Percentiles rank a stretch among this genome's conserved stretches.
These are phyloP conservation scores for Eugnorisma glareosa DNA, from an alignment of 2,888 invertebrate genomes.

Conservation along the genomic window DNA sequence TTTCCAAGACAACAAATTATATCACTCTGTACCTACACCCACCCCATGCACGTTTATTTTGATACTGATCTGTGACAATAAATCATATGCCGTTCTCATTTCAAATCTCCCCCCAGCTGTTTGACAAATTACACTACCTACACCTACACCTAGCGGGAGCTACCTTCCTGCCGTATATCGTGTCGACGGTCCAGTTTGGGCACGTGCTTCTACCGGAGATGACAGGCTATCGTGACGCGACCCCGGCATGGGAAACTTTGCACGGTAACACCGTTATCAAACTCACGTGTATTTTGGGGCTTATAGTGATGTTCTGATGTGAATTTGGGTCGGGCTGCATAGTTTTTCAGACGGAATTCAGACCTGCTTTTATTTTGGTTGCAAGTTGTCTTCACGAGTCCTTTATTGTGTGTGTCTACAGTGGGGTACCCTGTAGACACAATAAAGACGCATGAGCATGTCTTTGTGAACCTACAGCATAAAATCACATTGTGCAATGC, in stretches of 20 bases:
- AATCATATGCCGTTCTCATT: neutral
- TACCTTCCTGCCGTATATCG: constrained; percentile 29
- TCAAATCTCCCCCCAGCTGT: constrained; percentile 5
- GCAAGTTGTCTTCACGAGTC: neutral
- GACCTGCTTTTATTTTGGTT: neutral
- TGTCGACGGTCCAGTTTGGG: constrained; percentile 27
- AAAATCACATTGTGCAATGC: neutral
- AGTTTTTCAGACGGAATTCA: neutral
- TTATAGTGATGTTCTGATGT: neutral
- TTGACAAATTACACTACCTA: constrained; percentile 28
- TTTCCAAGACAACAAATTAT: neutral
- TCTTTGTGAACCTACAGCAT: neutral
- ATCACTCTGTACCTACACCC: neutral
- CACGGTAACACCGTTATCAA: constrained; percentile 33
- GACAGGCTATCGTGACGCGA: constrained; percentile 46
- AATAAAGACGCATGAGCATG: too few species aligned
- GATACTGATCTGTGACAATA: neutral
- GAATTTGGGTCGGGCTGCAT: constrained; percentile 26
- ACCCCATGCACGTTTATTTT: neutral
- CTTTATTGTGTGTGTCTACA: neutral
- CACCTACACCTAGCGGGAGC: neutral
- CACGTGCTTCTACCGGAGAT: constrained; percentile 52
- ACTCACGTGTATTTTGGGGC: constrained; percentile 31
- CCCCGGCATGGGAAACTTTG: constrained; percentile 17
- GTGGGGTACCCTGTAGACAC: too few species aligned